Evolutionary conservation across 2,888 invertebrate species (phyloP), one percentile per base, ranked within the genome.

Genomic region (Acleris literana): DNA sequence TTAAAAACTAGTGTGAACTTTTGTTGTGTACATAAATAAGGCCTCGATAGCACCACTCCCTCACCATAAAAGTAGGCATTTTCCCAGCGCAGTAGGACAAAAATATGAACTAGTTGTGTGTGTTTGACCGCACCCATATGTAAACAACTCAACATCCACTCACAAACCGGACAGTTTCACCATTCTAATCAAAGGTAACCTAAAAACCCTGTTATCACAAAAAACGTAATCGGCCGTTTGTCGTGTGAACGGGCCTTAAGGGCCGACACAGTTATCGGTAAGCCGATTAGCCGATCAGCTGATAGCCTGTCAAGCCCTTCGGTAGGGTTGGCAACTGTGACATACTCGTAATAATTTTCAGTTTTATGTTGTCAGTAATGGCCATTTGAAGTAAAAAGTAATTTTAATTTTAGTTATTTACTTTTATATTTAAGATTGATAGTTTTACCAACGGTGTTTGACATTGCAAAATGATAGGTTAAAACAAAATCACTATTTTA

Each of bases 221-320:
- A 63, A 63, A 29, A 63, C 55, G 51, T 54, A 54, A 59, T 59
- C 53, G 62, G 51, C 52, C 56, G 54, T 63, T 68, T 63, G 62
- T 63, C 64, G 51, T 63, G 59, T 44, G 55, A 59, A 60, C 68
- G 64, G 55, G 44, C 65, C 63, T 67, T 68, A 69, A 65, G 61
- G 63, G 62, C 61, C 68, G 61, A 66, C 68, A 72, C 70, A 70
- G 70, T 71, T 74, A 73, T 69, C 72, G 67, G 63, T 74, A 71
- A 72, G 73, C 71, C 62, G 73, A 73, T 75, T 72, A 74, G 67
- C 54, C 68, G 72, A 74, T 74, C 71, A 73, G 72, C 75, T 73
- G 73, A 75, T 75, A 73, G 73, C 68, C 20, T 46, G 48, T 18
- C 64, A 13, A 57, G 58, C 64, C 68, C 68, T 68, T 52, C n/a